Evolutionary conservation across 2,113 vertebrate species (phyloP), one percentile per base, ranked within the genome.

Genomic region (Vulpes lagopus): DNA sequence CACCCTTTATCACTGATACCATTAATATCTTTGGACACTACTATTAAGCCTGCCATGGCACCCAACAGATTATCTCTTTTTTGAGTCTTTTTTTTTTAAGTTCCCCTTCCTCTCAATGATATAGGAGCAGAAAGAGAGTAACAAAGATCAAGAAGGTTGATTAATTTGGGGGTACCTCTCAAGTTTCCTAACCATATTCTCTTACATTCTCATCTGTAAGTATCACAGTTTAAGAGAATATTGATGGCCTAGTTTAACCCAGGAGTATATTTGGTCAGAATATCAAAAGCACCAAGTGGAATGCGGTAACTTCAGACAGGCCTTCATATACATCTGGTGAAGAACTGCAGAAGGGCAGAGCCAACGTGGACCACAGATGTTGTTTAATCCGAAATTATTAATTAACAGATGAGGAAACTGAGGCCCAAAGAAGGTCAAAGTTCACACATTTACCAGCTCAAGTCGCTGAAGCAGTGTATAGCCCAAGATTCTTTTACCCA

Each of bases 161-260:
- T 38, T 65, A 94, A 95, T 23, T 10, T n/a, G n/a, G 84, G 89
- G 6, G 0, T 55, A 96, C 93, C 38, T 95, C 78, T 88, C 71
- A 16, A 4, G 73, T 74, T 97, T 82, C 32, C 96, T 95, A 96
- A 97, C 74, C 65, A 49, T 78, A 93, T 96, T 97, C 85, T 96
- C 93, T 97, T 96, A 57, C 93, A 86, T 97, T 76, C 60, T 94
- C 90, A 57, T 84, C 73, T 30, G 9, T 15, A 51, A 98, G 76
- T n/a, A 96, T 38, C 57, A 97, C 5, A 89, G 53, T 64, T 95
- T 91, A 96, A 93, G 35, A 97, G 78, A 97, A 95, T 83, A 83
- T 17, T 4, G 1, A 19, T 35, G 35, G 20, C 38, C 30, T 74
- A 43, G 19, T 35, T 60, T 81, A 87, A 62, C 11, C 22, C n/a